Evolutionary conservation across 2,888 invertebrate species (phyloP), one percentile per base, ranked within the genome.

Genomic region (Electrophaes corylata): DNA sequence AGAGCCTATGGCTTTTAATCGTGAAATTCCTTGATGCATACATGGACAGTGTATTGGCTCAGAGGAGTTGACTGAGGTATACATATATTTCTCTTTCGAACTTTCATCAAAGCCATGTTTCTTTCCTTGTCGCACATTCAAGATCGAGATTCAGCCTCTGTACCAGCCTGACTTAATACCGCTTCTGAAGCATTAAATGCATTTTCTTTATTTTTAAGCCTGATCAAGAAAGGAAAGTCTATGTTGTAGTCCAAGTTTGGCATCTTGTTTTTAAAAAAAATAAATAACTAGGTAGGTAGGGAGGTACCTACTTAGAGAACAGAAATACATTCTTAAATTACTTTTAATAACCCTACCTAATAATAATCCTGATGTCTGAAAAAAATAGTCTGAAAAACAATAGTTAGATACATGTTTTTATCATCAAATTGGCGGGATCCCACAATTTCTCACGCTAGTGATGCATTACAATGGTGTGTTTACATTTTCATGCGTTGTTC

Each of bases 101-200:
- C 79, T 66, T 65, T 48, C 57, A 61, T 44, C 52, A 60, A 35
- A 19, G 39, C 43, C 35, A 54, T 74, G 72, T 73, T 48, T 74
- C 72, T 72, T 65, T 83, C 82, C 76, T 75, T 73, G 67, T 84
- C 75, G 59, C 70, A 68, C 78, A 57, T 64, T 67, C 69, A 63
- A 67, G 63, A 67, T 65, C 61, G 60, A 66, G 65, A 66, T 75
- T 60, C 83, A 83, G 82, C 77, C 81, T 81, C 80, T 74, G 72
- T 66, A 73, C 74, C 71, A 72, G 75, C 70, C 67, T 67, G 65
- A 67, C 69, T 71, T 73, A 69, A 75, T 77, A 78, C 75, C 79
- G 79, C 77, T 81, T 79, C 78, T 72, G 76, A 75, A 78, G 78
- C 73, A 75, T 76, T 78, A 62, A 67, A 67, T 60, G 60, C 63